phyloP scores from a whole-genome alignment of 1,140 invertebrate species.

The Drosophila tsacasi region DNA sequence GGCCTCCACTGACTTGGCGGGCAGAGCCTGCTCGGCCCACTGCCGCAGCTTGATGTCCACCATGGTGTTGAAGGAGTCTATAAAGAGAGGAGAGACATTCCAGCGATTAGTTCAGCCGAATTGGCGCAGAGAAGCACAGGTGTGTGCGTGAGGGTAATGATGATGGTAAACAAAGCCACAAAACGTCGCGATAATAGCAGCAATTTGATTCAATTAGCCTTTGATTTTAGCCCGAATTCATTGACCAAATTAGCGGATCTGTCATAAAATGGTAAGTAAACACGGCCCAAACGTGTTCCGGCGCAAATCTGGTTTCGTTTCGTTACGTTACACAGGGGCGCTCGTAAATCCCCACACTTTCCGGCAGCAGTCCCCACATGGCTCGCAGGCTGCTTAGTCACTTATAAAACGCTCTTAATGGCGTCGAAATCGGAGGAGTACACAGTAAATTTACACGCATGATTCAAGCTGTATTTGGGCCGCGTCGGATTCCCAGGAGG shows the following conservation, averaged over 20 bases:
- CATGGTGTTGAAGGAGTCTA: slow-evolving; percentile 97
- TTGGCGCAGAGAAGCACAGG: background rate
- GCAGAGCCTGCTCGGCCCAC: slow-evolving; percentile 96
- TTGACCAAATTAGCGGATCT: slow-evolving; percentile 67
- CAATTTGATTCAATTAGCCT: slow-evolving; percentile 47
- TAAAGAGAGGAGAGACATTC: slow-evolving; percentile 23
- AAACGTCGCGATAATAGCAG: slow-evolving; percentile 28
- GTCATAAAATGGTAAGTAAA: slow-evolving; percentile 48
- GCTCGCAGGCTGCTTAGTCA: slow-evolving; percentile 53
- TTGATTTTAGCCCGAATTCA: slow-evolving; percentile 53
- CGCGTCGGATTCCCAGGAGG: slow-evolving; percentile 14
- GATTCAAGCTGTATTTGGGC: slow-evolving; percentile 44
- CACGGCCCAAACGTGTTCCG: slow-evolving; percentile 54
- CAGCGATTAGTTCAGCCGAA: slow-evolving; percentile 14
- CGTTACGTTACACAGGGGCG: slow-evolving; percentile 36
- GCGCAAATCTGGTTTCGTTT: slow-evolving; percentile 48
- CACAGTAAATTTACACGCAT: slow-evolving; percentile 58
- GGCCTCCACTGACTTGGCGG: slow-evolving; percentile 92
- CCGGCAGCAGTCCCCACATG: slow-evolving; percentile 57
- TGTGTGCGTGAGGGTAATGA: slow-evolving; percentile 39
- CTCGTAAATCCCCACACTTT: slow-evolving; percentile 66
- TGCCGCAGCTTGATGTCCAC: slow-evolving; percentile 98
- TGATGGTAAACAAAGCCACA: slow-evolving; percentile 57
- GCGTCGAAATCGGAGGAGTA: slow-evolving; percentile 48
- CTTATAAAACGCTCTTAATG: slow-evolving; percentile 53